Evolutionary conservation across 2,888 invertebrate genomes (phyloP), one percentile per base, ranked within the genome.

Genomic region (Eristalis arbustorum): DNA sequence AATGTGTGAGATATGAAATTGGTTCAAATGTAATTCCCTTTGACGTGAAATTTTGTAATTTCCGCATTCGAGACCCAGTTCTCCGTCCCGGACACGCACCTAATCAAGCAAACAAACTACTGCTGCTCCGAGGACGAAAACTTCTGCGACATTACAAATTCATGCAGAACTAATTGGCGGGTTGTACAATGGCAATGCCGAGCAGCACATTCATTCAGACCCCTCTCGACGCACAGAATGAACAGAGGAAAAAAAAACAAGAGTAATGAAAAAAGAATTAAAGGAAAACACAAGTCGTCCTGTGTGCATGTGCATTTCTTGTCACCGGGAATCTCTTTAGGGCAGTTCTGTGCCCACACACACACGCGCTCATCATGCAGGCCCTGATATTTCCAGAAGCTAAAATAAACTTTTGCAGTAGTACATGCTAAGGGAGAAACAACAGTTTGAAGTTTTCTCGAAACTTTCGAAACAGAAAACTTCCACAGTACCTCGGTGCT

Each of bases 381-480:
- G 56, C 42, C 28, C 49, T 78, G 67, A 74, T 34, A 61, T 74
- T 72, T 74, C 78, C 49, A 62, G 64, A 81, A 49, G 75, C 81
- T 66, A 81, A 81, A 75, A 71, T 28, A 87, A 83, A 87, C 78
- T 83, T 79, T 11, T 64, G 71, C 78, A 83, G 78, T 73, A 64
- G 71, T 73, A 81, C 76, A 73, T 59, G 63, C 71, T 57, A 11
- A 74, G 69, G 61, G 23, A 77, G 69, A 83, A 83, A 87, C 87
- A 87, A 79, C 83, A 87, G 75, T 87, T 87, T 79, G 74, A 83
- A 87, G 83, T 87, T 87, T 75, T 79, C 71, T 66, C 75, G 49
- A 49, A 83, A 83, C 74, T 79, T 79, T 72, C 67, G n/a, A 64
- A 87, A 83, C 56, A 71, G 64, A 82, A 87, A 87, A 87, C 34